Conservation (phyloP, 2,888 invertebrate species). For the Ctenicera cuprea region DNA sequence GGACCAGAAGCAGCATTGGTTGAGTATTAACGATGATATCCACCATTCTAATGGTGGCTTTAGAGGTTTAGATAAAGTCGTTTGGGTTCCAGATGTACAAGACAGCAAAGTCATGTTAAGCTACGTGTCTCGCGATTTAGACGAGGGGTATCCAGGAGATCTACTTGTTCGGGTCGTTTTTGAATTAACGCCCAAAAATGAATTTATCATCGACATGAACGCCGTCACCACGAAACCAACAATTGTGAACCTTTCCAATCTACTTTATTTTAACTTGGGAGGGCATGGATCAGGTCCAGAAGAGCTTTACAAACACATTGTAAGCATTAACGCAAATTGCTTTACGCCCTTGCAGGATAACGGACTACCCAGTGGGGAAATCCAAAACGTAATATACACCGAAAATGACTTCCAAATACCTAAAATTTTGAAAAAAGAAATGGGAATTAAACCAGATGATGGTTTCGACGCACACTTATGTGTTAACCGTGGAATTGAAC, state of each 20-base stretch:
- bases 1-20: conserved; percentile 79
- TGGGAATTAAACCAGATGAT: conserved; percentile 78
- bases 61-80: conserved; percentile 85
- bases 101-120: conserved; percentile 81
- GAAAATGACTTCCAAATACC: conserved; percentile 83
- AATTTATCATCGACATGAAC: conserved; percentile 83
- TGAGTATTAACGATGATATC: conserved; percentile 81
- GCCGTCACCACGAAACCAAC: conserved; percentile 87
- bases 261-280: conserved; percentile 92
- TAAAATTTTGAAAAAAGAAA: conserved; percentile 77
- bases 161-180: conserved; percentile 82
- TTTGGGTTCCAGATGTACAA: conserved; percentile 80
- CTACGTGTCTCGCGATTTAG: conserved; percentile 83
- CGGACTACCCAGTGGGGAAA: conserved; percentile 83
- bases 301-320: conserved; percentile 79
- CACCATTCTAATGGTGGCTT: conserved; percentile 89
- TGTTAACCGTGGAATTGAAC: conserved; percentile 77
- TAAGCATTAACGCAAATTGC: conserved; percentile 86
- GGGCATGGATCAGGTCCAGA: conserved; percentile 85
- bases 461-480: conserved; percentile 91
- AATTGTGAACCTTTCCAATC: conserved; percentile 88
- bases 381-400: conserved; percentile 82
- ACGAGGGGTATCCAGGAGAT: conserved; percentile 92
- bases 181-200: conserved; percentile 83
- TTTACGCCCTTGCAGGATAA: conserved; percentile 81